phyloP scores from a whole-genome alignment of 2,888 invertebrate species.

The Vandiemenella viatica region DNA sequence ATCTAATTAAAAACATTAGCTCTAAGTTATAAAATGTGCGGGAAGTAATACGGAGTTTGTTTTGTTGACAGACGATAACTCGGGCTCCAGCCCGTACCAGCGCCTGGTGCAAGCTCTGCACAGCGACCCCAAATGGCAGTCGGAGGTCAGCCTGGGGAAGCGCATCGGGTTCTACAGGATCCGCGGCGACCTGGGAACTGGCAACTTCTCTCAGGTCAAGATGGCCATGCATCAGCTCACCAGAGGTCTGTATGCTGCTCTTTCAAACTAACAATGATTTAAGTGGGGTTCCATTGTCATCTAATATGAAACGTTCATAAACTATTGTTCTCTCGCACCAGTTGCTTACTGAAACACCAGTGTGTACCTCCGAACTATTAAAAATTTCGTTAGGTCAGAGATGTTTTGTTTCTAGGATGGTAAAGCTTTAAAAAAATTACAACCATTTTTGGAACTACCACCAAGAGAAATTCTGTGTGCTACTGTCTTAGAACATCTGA shows the following conservation, averaged over 20 bases:
- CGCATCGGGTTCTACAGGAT: constrained; percentile 60
- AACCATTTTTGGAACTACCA: no score
- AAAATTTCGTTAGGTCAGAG: no score
- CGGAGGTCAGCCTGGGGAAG: constrained; percentile 51
- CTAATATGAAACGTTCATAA: not conserved
- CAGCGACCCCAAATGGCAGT: constrained; percentile 26
- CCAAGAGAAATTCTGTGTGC: no score
- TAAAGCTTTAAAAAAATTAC: no score
- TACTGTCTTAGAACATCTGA: no score
- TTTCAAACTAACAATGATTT: not conserved
- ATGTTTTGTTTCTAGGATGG: no score
- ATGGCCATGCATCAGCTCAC: constrained; percentile 58
- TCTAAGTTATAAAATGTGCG: no score
- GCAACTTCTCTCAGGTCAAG: constrained; percentile 68
- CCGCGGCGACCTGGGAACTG: constrained; percentile 56
- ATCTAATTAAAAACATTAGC: no score
- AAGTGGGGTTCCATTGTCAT: not conserved
- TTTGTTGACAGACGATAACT: not conserved
- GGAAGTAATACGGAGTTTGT: no score
- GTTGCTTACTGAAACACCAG: no score
- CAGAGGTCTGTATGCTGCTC: constrained; percentile 43
- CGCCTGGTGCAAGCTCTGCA: constrained; percentile 36
- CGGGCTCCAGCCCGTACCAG: constrained; percentile 27
- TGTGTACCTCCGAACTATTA: no score
- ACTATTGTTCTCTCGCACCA: not conserved